Evolutionary conservation across 2,888 invertebrate genomes (phyloP), one percentile per base, ranked within the genome.

Genomic region (Megaustenia siamemsis): DNA sequence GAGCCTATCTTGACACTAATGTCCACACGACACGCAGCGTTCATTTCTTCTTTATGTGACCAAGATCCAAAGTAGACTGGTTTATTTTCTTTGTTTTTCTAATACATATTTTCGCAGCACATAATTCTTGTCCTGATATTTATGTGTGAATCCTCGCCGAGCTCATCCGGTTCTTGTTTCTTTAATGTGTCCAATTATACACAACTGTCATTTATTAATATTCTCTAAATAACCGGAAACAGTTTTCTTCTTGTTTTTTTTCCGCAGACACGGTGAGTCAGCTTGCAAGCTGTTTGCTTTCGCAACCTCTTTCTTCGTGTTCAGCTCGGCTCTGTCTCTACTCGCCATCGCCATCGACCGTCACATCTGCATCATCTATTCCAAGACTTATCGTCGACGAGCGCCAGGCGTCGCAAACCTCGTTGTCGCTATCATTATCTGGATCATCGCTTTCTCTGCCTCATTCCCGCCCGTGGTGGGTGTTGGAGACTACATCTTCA

Each of bases 381-480:
- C 90, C 43, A 87, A 90, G 83, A 90, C 89, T 60, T 92, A 93
- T 88, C 87, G 89, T 66, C 89, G 91, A 28, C 89, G 91, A 66
- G 90, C 92, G 2, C 90, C 90, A 0, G 92, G 92, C 35, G 85
- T 89, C 10, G 86, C 84, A 40, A 92, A 90, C 80, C 86, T 92
- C 8, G 89, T 89, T 10, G 86, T 90, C 12, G 89, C 91, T 35
- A 84, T 92, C 12, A 76, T 92, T 15, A 91, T 90, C 0, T 92
- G 92, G 92, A 87, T 90, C 12, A 88, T 91, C 21, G 90, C 92
- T 12, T 91, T 92, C 85, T 87, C 90, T 56, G 88, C 92, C 53
- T 90, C 92, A 32, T 92, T 93, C 85, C 93, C 93, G 40, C 93
- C 93, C 8, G 90, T 93, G 40, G 90, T 93, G 49, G 92, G 92